Conservation (phyloP, 2,888 invertebrate species). For the Drosophila pseudotalamancana region DNA sequence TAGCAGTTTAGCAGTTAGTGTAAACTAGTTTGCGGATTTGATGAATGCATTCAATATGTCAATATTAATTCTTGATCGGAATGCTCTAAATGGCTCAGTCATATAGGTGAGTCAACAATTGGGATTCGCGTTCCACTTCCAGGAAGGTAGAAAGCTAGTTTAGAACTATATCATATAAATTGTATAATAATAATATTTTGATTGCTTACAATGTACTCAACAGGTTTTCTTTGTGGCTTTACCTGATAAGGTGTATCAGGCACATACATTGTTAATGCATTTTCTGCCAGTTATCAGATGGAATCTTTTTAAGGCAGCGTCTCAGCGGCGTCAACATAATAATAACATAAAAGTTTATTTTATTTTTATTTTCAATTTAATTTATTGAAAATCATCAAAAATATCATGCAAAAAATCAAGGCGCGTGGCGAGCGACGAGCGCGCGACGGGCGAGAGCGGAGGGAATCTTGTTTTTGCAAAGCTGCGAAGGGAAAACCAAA, state of each 20-base stretch:
- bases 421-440: slow-evolving; percentile 65
- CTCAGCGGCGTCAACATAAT: slow-evolving; percentile 72
- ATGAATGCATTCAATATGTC: too few species aligned
- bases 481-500: slow-evolving; percentile 52
- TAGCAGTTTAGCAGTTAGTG: too few species aligned
- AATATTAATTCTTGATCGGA: too few species aligned
- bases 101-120: too few species aligned
- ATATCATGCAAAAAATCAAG: slow-evolving; percentile 58
- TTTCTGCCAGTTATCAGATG: slow-evolving; percentile 27
- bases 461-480: slow-evolving; percentile 41
- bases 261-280: slow-evolving; percentile 30
- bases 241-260: slow-evolving; percentile 7
- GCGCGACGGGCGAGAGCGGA: slow-evolving; percentile 26
- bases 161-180: slow-evolving; percentile 2
- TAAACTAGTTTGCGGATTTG: too few species aligned
- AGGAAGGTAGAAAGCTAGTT: too few species aligned
- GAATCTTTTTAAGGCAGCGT: slow-evolving; percentile 48
- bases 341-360: slow-evolving; percentile 78
- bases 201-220: background rate
- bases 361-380: slow-evolving; percentile 82
- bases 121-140: too few species aligned
- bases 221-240: background rate
- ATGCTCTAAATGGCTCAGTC: too few species aligned
- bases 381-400: slow-evolving; percentile 76
- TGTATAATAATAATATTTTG: background rate